Evolutionary conservation across 2,888 invertebrate genomes (phyloP).

Genomic region (Amphipoea lucens): DNA sequence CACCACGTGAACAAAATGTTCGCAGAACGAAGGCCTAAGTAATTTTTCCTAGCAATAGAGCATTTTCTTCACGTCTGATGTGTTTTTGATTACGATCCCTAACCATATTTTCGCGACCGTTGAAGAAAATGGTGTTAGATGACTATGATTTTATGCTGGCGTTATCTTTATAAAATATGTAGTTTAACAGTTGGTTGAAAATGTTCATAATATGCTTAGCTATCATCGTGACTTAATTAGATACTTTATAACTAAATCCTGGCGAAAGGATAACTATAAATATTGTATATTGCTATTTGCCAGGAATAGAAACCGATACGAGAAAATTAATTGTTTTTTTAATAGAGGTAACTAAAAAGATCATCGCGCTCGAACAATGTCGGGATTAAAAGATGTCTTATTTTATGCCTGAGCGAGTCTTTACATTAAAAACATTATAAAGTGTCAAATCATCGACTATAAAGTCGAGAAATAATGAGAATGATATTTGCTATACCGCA

Average conservation of each 20-base stretch:
- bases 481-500: slow-evolving; percentile 29
- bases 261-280: not conserved
- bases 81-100: slow-evolving; percentile 57
- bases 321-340: not conserved
- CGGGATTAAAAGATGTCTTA: not conserved
- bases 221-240: not conserved
- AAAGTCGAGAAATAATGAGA: slow-evolving; percentile 10
- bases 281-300: not conserved
- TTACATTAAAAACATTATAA: not conserved
- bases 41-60: slow-evolving; percentile 36
- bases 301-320: not conserved
- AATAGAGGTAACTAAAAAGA: not conserved
- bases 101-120: slow-evolving; percentile 36
- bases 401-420: not conserved
- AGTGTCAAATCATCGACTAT: not conserved
- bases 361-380: not conserved
- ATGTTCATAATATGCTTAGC: not conserved
- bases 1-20: slow-evolving; percentile 45
- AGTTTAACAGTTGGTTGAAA: slow-evolving; percentile 14
- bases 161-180: not conserved
- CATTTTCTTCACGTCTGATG: slow-evolving; percentile 54
- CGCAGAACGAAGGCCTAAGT: slow-evolving; percentile 5
- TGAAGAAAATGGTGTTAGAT: slow-evolving; percentile 22
- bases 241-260: not conserved
- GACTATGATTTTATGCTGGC: not conserved